These are phyloP conservation scores for Mastacembelus armatus DNA, from an alignment of 2,797 vertebrate species.

Conservation along the genomic window DNA sequence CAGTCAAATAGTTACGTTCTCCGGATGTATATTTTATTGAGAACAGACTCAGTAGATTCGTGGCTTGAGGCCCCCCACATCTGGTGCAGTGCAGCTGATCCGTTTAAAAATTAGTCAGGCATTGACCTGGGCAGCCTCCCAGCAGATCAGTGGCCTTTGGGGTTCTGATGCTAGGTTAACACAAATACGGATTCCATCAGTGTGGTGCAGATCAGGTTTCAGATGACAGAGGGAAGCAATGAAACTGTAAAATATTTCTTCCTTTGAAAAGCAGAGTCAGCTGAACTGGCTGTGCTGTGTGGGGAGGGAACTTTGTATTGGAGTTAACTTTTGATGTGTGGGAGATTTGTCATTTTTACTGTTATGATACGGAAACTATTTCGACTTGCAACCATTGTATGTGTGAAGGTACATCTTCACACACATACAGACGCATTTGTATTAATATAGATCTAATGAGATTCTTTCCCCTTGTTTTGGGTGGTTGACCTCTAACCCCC, in stretches of 20 bases:
- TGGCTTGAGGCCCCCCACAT: conserved; percentile 69
- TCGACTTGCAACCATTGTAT: too few relatives aligned
- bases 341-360: conserved; percentile 16
- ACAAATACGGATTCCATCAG: conserved; percentile 71
- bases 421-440: background rate
- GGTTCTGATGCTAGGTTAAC: conserved; percentile 74
- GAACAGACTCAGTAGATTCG: conserved; percentile 65
- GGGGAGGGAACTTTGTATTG: background rate
- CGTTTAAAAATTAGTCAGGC: conserved; percentile 82
- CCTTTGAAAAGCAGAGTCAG: conserved; percentile 38
- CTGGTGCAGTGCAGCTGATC: conserved; percentile 79
- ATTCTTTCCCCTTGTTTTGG: background rate
- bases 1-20: conserved; percentile 73
- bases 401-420: too few relatives aligned
- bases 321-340: conserved; percentile 4
- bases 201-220: conserved; percentile 39
- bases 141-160: conserved; percentile 42
- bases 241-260: conserved; percentile 28
- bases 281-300: conserved; percentile 8
- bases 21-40: conserved; percentile 81
- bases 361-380: background rate
- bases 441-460: too few relatives aligned
- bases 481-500: background rate
- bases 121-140: conserved; percentile 76
- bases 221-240: conserved; percentile 18